Evolutionary conservation across 2,113 vertebrate genomes (phyloP).

Genomic region (Plectropomus leopardus): DNA sequence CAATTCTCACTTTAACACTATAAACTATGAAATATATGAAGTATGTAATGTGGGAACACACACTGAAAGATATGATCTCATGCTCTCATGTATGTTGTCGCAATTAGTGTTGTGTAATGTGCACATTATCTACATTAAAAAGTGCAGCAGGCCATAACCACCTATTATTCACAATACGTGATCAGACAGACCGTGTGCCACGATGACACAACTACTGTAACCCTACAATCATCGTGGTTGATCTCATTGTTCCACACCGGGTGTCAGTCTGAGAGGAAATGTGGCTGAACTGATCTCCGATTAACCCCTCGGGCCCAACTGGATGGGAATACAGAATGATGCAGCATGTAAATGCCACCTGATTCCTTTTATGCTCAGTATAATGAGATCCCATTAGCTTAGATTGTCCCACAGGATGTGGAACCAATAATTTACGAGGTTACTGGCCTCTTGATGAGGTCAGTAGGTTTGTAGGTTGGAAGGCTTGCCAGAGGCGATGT

Average conservation of each 20-base stretch:
- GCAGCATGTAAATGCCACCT: slow-evolving; percentile 74
- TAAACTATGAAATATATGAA: background rate
- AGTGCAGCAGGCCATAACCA: slow-evolving; percentile 35
- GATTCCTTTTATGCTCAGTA: slow-evolving; percentile 58
- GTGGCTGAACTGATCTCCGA: slow-evolving; percentile 60
- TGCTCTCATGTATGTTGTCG: slow-evolving; percentile 5
- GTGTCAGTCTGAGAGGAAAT: slow-evolving; percentile 43
- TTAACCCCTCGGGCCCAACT: slow-evolving; percentile 58
- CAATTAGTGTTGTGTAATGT: slow-evolving; percentile 33
- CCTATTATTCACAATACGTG: slow-evolving; percentile 45
- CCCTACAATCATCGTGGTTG: slow-evolving; percentile 37
- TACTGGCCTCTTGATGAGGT: slow-evolving; percentile 67
- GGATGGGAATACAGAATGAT: slow-evolving; percentile 70
- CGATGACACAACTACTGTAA: slow-evolving; percentile 3
- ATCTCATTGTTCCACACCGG: slow-evolving; percentile 46
- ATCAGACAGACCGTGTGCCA: slow-evolving; percentile 23
- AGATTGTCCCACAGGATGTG: slow-evolving; percentile 60
- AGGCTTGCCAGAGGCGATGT: slow-evolving; percentile 45
- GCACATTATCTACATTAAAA: slow-evolving; percentile 44
- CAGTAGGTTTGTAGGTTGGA: slow-evolving; percentile 61
- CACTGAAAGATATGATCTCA: background rate
- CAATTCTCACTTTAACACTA: too few species aligned
- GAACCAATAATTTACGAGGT: slow-evolving; percentile 64
- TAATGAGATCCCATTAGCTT: slow-evolving; percentile 83
- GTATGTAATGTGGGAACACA: slow-evolving; percentile 15